Base-by-base conservation (phyloP, 2,888 invertebrate species). In the Zootermopsis nevadensis region DNA sequence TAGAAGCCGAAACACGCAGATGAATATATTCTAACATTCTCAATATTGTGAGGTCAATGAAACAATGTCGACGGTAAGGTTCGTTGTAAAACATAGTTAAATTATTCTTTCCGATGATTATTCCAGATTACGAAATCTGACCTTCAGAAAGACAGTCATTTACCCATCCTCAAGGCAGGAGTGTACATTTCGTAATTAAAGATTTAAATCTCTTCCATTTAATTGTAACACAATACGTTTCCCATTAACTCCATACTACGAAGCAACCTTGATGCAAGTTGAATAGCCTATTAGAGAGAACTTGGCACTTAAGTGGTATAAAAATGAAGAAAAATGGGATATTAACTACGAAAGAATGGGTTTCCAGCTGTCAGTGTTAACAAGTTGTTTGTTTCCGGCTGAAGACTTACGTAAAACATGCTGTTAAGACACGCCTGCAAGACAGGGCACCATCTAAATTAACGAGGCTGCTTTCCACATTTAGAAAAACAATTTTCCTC, bases 261-360 rank as follows among this genome's bases (percentile, higher is more conserved):
- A 3, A 60, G 2, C n/a, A 4, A 60, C 10, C 12, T 4, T n/a
- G 4, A n/a, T 2, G 60, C 24, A 60, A 12, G 60, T 60, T 60
- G 60, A 60, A 60, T 60, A 60, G n/a, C 60, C 60, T 60, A 60
- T 60, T 60, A 60, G n/a, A n/a, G 60, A 60, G 60, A 24, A 60
- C 4, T 60, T 2, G n/a, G 10, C n/a, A 60, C 2, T 60, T 60
- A 60, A 60, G 60, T 60, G 60, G 60, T 60, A 27, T 60, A 60
- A 60, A 60, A 60, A 60, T 53, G 15, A 53, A 53, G 24, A 53
- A 24, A 15, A 53, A 3, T 60, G 60, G 60, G 60, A 60, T n/a
- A 60, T 27, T 60, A 60, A 60, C 8, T n/a, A 60, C n/a, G n/a
- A 12, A 60, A 60, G 60, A 60, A 60, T 60, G 60, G 60, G n/a